Conservation (phyloP, 2,888 invertebrate species). For the Pseudeuparius sepicola region DNA sequence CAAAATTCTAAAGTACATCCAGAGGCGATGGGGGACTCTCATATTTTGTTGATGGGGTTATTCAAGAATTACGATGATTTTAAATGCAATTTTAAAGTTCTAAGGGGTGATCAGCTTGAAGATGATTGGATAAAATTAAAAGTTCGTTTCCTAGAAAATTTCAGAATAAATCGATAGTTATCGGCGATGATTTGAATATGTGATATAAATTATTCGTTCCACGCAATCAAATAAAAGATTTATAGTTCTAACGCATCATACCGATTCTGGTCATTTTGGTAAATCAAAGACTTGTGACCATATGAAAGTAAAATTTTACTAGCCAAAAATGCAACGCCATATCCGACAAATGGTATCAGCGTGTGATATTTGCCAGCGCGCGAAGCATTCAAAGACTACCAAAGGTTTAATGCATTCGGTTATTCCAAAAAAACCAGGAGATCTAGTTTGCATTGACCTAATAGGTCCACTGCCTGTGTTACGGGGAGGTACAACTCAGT, state of each 20-base stretch:
- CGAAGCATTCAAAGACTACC: constrained; percentile 9
- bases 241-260: constrained; percentile 11
- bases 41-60: too few species aligned
- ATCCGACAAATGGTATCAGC: constrained; percentile 7
- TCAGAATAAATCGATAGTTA: too few species aligned
- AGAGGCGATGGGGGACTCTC: too few species aligned
- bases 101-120: too few species aligned
- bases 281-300: constrained; percentile 8
- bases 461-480: constrained; percentile 11
- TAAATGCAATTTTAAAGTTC: too few species aligned
- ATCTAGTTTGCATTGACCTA: constrained; percentile 12
- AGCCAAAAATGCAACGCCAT: constrained; percentile 11
- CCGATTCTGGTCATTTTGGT: constrained; percentile 13
- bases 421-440: constrained; percentile 7
- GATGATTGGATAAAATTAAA: too few species aligned
- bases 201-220: too few species aligned
- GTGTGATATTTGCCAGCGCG: constrained; percentile 15
- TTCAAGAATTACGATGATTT: too few species aligned
- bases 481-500: constrained; percentile 6
- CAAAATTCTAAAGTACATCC: too few species aligned
- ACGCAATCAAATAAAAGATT: too few species aligned
- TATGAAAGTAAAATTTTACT: constrained; percentile 13
- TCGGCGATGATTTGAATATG: too few species aligned
- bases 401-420: constrained; percentile 6
- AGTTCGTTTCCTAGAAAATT: too few species aligned